Evolutionary conservation across 1,140 invertebrate species (phyloP).

Genomic region (Leucophenga varia): DNA sequence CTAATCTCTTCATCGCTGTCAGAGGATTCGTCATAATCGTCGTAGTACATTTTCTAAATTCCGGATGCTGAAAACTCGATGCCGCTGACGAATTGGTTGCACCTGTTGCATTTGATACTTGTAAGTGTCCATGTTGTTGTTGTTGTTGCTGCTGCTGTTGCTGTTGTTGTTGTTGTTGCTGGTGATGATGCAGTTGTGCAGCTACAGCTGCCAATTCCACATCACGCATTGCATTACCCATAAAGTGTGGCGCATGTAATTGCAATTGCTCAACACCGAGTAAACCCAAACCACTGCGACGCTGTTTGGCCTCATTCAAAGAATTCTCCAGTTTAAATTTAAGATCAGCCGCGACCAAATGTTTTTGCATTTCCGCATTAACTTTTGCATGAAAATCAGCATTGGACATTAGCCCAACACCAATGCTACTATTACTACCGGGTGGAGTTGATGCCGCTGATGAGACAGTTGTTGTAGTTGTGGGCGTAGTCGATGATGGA

Average conservation of each 20-base stretch:
- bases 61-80: constrained; percentile 46
- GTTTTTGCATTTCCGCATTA: constrained; percentile 54
- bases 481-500: constrained; percentile 21
- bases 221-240: constrained; percentile 34
- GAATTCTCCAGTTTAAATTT: constrained; percentile 50
- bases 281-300: constrained; percentile 20
- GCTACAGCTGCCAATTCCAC: constrained; percentile 40
- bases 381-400: constrained; percentile 51
- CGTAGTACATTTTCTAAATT: constrained; percentile 62
- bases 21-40: constrained; percentile 67
- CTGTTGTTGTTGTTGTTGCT: constrained; percentile 4
- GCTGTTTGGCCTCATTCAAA: constrained; percentile 39
- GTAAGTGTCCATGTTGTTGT: constrained; percentile 14
- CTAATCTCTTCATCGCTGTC: constrained; percentile 80
- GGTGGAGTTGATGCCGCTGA: constrained; percentile 41
- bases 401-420: constrained; percentile 14
- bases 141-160: constrained; percentile 31
- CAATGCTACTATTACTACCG: not conserved
- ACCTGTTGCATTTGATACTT: constrained; percentile 13
- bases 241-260: constrained; percentile 53
- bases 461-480: constrained; percentile 26
- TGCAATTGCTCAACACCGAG: constrained; percentile 40
- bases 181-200: not conserved
- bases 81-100: constrained; percentile 5
- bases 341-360: constrained; percentile 46